Percentiles rank a stretch among this genome's conserved stretches.
Conservation (phyloP, 2,888 invertebrate species). For the Erebia epiphron region DNA sequence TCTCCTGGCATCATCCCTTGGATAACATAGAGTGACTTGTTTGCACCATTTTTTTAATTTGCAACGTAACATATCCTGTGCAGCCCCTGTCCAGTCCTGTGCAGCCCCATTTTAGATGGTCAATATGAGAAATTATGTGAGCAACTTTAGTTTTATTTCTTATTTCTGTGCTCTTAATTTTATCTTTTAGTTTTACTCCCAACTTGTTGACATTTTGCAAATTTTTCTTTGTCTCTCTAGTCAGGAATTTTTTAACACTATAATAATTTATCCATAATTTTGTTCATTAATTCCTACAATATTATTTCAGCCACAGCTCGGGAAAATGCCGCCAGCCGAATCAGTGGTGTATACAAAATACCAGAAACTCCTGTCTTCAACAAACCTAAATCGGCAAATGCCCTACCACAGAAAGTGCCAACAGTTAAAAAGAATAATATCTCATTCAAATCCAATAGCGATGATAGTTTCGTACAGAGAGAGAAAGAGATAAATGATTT, state of each 20-base stretch:
- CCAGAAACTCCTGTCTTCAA: conserved; percentile 59
- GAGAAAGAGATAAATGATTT: conserved; percentile 67
- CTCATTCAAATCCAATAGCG: conserved; percentile 67
- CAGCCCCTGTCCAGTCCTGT: too few species aligned
- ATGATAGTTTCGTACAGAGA: conserved; percentile 68
- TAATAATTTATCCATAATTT: neutral
- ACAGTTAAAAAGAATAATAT: conserved; percentile 45
- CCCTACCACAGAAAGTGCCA: neutral
- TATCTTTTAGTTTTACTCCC: neutral
- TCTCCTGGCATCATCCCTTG: too few species aligned
- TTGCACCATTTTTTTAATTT: too few species aligned
- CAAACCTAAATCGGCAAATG: neutral
- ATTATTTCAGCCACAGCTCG: conserved; percentile 49
- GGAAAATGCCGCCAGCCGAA: conserved; percentile 50
- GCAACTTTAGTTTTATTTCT: too few species aligned
- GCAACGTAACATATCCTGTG: too few species aligned
- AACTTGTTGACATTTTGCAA: too few species aligned
- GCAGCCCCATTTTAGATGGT: too few species aligned
- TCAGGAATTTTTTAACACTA: neutral
- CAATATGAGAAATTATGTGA: too few species aligned
- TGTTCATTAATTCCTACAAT: conserved; percentile 41
- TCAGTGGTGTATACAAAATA: conserved; percentile 68
- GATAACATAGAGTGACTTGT: too few species aligned
- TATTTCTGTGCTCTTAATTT: neutral
- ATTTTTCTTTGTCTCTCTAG: too few species aligned